Evolutionary conservation across 2,113 vertebrate genomes (phyloP).

Genomic region (Diphyllodes magnificus): DNA sequence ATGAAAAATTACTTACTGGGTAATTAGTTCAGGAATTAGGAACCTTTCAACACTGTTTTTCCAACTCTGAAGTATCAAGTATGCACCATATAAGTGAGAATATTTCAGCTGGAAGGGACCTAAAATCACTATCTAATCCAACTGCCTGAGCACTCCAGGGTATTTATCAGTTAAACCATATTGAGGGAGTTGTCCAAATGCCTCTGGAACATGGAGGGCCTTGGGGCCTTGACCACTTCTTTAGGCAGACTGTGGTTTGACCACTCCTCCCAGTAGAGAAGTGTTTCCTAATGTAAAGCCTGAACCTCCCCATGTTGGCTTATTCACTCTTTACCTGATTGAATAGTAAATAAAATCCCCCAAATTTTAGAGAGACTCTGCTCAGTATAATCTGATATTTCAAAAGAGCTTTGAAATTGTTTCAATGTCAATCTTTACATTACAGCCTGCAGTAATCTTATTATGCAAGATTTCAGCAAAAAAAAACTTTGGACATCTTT

Average conservation of each 20-base stretch:
- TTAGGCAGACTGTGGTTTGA: not conserved
- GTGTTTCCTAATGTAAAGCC: not conserved
- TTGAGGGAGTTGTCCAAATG: not conserved
- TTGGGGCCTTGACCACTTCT: not conserved
- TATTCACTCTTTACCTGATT: not conserved
- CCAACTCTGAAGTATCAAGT: not conserved
- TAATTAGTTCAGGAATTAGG: not conserved
- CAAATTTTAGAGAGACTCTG: conserved; percentile 34
- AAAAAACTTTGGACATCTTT: not conserved
- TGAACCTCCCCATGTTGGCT: not conserved
- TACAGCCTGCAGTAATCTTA: not conserved
- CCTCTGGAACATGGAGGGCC: not conserved
- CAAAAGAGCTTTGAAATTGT: conserved; percentile 40
- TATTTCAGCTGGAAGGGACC: not conserved
- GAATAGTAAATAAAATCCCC: not conserved
- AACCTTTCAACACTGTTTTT: not conserved
- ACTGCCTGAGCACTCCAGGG: not conserved
- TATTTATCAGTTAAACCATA: not conserved
- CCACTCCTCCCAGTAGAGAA: not conserved
- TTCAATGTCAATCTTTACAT: conserved; percentile 10
- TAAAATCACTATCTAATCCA: not conserved
- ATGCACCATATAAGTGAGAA: not conserved
- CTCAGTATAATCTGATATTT: conserved; percentile 21
- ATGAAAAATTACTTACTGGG: not conserved
- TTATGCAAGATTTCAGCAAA: not conserved